Percentiles rank a stretch among this genome's conserved stretches.
phyloP scores from a whole-genome alignment of 2,888 invertebrate species.

The Sialis lutaria region DNA sequence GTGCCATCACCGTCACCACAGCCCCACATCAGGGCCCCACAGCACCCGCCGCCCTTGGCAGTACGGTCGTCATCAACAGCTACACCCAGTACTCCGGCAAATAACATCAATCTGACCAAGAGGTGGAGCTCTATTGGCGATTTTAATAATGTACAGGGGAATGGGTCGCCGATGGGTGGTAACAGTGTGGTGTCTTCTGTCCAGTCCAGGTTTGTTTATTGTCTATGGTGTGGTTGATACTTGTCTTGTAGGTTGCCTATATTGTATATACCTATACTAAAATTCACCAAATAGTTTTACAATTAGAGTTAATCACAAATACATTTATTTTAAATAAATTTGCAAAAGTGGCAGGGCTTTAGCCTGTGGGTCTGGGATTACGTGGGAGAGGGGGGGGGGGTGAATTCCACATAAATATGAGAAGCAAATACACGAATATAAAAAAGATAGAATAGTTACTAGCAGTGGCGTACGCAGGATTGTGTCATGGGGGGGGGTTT shows the following conservation, averaged over 20 bases:
- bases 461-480: too few relatives aligned
- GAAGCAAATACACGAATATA: too few relatives aligned
- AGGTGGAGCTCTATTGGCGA: conserved; percentile 74
- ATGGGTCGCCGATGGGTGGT: background rate
- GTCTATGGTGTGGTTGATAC: conserved; percentile 6
- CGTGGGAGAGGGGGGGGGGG: too few relatives aligned
- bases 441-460: too few relatives aligned
- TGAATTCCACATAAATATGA: too few relatives aligned
- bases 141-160: conserved; percentile 38
- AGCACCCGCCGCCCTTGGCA: conserved; percentile 41
- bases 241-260: background rate
- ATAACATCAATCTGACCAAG: conserved; percentile 29
- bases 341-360: too few relatives aligned
- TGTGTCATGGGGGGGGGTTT: too few relatives aligned
- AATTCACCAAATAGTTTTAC: too few relatives aligned
- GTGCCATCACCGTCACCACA: conserved; percentile 55
- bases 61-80: conserved; percentile 37
- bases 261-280: too few relatives aligned
- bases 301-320: too few relatives aligned
- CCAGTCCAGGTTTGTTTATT: conserved; percentile 29
- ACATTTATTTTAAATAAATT: too few relatives aligned
- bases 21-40: conserved; percentile 37
- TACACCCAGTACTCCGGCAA: conserved; percentile 12
- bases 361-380: too few relatives aligned
- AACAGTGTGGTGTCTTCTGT: conserved; percentile 22